Percentiles rank a stretch among this genome's conserved stretches.
These are phyloP conservation scores for Pocillopora meandrina DNA, from an alignment of 92 coral and sea anemone genomes.

Conservation along the genomic window DNA sequence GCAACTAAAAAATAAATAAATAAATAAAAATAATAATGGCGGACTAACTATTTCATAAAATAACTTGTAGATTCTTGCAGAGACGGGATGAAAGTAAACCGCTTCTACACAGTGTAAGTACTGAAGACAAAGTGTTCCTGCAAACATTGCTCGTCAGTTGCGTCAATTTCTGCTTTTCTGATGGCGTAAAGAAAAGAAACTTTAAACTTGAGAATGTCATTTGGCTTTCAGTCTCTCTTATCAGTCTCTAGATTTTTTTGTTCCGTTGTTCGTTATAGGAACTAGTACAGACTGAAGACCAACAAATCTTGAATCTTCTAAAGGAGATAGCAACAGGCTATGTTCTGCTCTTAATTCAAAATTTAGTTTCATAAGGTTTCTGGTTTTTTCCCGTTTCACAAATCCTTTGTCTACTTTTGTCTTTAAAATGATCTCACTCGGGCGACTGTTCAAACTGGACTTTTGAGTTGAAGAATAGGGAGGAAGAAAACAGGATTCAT, in stretches of 20 bases:
- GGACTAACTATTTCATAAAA: neutral
- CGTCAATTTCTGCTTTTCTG: too few relatives aligned
- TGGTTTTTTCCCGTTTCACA: conserved; percentile 9
- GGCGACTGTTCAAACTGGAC: neutral
- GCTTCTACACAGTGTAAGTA: too few relatives aligned
- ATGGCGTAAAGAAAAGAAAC: too few relatives aligned
- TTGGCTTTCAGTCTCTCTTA: neutral
- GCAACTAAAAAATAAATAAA: neutral
- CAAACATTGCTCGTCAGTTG: too few relatives aligned
- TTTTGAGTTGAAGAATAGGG: neutral
- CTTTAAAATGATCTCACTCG: neutral
- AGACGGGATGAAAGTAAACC: too few relatives aligned
- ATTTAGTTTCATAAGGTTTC: neutral
- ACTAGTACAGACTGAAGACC: conserved; percentile 20
- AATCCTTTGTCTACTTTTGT: neutral
- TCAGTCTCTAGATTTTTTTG: neutral
- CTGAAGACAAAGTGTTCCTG: too few relatives aligned
- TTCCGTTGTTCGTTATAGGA: neutral
- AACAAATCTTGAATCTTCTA: conserved; percentile 19
- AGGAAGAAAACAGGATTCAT: neutral
- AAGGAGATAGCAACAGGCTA: neutral
- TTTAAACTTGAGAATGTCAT: too few relatives aligned
- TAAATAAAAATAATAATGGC: neutral
- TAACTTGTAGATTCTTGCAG: too few relatives aligned
- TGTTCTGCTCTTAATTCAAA: neutral